phyloP scores from a whole-genome alignment of 2,888 invertebrate genomes.

The Lypha dubia region DNA sequence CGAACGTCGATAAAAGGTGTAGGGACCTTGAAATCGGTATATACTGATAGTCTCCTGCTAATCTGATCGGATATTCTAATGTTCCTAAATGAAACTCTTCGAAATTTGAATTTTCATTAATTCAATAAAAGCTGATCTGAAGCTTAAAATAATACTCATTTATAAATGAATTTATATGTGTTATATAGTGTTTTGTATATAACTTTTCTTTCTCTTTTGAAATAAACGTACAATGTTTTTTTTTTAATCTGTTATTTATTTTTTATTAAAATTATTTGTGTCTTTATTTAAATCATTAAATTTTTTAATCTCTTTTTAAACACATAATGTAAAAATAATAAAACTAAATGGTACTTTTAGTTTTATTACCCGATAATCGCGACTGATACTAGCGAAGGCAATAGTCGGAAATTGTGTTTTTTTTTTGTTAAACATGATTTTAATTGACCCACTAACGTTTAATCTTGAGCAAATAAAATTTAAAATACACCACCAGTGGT shows the following conservation, averaged over 20 bases:
- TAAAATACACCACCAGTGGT: conserved; percentile 15
- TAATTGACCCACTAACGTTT: conserved; percentile 66
- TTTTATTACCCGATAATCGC: conserved; percentile 29
- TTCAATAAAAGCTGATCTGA: no score
- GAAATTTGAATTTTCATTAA: no score
- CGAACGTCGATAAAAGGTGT: no score
- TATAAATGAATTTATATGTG: no score
- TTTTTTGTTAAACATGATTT: conserved; percentile 62
- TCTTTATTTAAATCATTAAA: conserved; percentile 9
- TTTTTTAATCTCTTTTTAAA: conserved; percentile 2
- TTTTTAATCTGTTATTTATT: conserved; percentile 4
- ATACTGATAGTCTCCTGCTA: no score
- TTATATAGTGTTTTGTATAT: no score
- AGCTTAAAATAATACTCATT: no score
- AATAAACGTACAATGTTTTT: not conserved
- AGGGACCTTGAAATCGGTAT: no score
- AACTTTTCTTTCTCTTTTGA: not conserved
- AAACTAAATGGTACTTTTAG: conserved; percentile 4
- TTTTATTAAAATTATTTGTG: not conserved
- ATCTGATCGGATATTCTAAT: no score
- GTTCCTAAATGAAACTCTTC: no score
- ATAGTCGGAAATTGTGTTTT: conserved; percentile 37
- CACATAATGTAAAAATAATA: not conserved
- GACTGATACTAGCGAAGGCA: conserved; percentile 43
- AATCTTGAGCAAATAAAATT: conserved; percentile 63